Percentiles rank a stretch among this genome's conserved stretches.
Evolutionary conservation across 2,888 invertebrate species (phyloP).

Genomic region (Tinea semifulvella): DNA sequence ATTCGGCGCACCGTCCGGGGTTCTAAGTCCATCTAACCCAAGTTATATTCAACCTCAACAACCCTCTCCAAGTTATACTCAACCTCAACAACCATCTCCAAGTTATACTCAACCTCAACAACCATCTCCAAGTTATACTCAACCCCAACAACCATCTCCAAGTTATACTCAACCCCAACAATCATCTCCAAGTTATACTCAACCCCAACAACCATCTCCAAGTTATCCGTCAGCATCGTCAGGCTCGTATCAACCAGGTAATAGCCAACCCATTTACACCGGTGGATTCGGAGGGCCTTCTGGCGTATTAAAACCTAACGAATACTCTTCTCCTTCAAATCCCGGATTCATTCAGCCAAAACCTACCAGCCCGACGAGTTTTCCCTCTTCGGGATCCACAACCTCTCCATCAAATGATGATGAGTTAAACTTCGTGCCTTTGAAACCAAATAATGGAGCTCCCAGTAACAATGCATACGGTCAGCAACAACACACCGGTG

Average conservation of each 20-base stretch:
- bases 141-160: conserved; percentile 20
- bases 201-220: conserved; percentile 8
- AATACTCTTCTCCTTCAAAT: conserved; percentile 24
- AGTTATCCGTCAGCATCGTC: not conserved
- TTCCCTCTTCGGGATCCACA: not conserved
- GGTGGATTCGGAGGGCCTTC: conserved; percentile 36
- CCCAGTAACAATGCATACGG: not conserved
- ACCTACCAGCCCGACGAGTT: not conserved
- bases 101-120: conserved; percentile 10
- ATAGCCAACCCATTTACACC: conserved; percentile 27
- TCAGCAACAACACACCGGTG: not conserved
- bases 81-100: conserved; percentile 21
- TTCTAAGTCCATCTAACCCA: conserved; percentile 36
- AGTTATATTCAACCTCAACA: conserved; percentile 20
- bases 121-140: conserved; percentile 19
- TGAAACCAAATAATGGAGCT: conserved; percentile 1
- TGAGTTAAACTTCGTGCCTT: conserved; percentile 8
- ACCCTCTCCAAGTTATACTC: conserved; percentile 16
- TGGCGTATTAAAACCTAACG: conserved; percentile 38
- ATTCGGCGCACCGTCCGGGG: conserved; percentile 35
- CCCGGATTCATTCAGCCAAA: conserved; percentile 18
- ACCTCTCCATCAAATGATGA: not conserved
- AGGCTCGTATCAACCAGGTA: conserved; percentile 11
- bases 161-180: conserved; percentile 10
- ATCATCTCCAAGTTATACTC: conserved; percentile 20